These are phyloP conservation scores for Cacajao melanocephalus DNA, from an alignment of 2,797 vertebrate species.

Conservation along the genomic window DNA sequence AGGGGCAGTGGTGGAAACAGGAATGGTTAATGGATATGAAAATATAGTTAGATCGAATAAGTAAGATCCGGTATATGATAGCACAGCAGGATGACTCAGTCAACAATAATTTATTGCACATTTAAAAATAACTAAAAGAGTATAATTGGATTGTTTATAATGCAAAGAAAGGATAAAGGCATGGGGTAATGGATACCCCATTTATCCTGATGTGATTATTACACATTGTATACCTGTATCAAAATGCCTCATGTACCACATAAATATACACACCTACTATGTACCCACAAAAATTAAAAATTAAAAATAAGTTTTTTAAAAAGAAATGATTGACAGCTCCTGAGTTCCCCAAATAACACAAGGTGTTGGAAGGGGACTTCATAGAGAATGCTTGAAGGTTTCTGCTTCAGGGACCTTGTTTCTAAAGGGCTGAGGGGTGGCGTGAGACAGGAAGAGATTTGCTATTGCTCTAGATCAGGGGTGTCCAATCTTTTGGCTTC, in stretches of 20 bases:
- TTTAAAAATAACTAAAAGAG: neutral
- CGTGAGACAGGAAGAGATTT: neutral
- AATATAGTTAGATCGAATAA: neutral
- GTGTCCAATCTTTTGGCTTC: neutral
- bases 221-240: neutral
- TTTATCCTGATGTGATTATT: neutral
- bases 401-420: neutral
- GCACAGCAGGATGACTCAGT: neutral
- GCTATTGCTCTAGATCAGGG: neutral
- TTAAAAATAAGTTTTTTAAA: neutral
- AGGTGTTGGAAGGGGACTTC: neutral
- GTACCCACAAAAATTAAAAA: neutral
- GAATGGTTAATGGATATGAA: neutral
- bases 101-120: neutral
- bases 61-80: neutral
- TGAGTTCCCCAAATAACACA: neutral
- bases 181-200: neutral
- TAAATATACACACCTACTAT: neutral
- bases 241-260: neutral
- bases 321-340: neutral
- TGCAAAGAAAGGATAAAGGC: neutral
- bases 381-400: neutral
- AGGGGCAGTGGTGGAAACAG: neutral
- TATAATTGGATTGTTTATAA: neutral
- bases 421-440: neutral